phyloP scores from a whole-genome alignment of 2,888 invertebrate species.

The Bedellia somnulentella region DNA sequence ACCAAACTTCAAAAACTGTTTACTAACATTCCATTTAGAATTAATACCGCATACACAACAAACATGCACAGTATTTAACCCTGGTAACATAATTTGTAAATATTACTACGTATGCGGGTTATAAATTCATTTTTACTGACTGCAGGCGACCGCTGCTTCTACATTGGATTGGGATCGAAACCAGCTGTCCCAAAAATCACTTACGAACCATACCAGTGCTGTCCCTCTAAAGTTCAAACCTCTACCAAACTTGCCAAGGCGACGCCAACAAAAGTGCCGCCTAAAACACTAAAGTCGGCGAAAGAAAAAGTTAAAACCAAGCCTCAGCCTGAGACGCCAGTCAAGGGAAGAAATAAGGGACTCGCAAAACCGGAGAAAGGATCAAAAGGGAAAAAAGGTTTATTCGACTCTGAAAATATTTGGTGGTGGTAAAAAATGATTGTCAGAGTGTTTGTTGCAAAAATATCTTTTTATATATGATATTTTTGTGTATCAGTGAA shows the following conservation, averaged over 20 bases:
- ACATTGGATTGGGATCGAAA: constrained; percentile 92
- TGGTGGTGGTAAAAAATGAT: constrained; percentile 72
- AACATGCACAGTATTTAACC: constrained; percentile 49
- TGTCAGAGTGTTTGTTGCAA: background rate
- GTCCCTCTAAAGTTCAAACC: constrained; percentile 81
- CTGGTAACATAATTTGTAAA: constrained; percentile 42
- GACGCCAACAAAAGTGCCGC: constrained; percentile 64
- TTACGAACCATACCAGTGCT: constrained; percentile 91
- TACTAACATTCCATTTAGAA: constrained; percentile 56
- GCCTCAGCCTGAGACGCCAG: constrained; percentile 22
- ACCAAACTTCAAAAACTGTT: constrained; percentile 24
- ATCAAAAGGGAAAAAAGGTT: constrained; percentile 75
- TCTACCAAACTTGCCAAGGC: constrained; percentile 80
- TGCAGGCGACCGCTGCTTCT: constrained; percentile 97
- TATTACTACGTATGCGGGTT: constrained; percentile 39
- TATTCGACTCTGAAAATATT: constrained; percentile 83
- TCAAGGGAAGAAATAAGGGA: constrained; percentile 52
- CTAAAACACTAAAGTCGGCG: constrained; percentile 47
- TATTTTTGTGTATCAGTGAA: too few species aligned
- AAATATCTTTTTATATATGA: too few species aligned
- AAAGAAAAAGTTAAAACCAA: constrained; percentile 24
- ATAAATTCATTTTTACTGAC: constrained; percentile 84
- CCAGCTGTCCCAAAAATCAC: constrained; percentile 73
- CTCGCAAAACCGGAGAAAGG: constrained; percentile 59
- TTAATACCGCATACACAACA: constrained; percentile 43